A percentile compares a stretch with the other conserved stretches of the same genome.
Conservation (phyloP, 2,888 invertebrate genomes). For the Dascillus cervinus region DNA sequence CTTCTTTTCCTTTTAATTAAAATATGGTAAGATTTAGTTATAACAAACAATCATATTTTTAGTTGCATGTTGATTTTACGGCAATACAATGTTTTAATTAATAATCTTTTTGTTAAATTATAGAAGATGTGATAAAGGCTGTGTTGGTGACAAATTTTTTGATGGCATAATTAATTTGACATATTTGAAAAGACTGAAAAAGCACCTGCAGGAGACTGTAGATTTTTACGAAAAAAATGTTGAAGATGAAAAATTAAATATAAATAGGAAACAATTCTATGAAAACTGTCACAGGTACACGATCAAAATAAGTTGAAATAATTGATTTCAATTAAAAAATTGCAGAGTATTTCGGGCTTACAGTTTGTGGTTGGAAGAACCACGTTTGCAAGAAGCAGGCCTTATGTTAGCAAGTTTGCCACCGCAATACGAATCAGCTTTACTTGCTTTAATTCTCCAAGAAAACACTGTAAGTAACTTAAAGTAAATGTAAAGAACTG, state of each 20-base stretch:
- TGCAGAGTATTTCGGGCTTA: constrained; percentile 56
- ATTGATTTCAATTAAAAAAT: constrained; percentile 5
- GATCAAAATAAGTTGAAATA: constrained; percentile 1
- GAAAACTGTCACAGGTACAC: constrained; percentile 37
- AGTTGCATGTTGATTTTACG: no score
- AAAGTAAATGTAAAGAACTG: neutral
- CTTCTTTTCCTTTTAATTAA: no score
- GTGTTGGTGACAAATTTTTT: constrained; percentile 69
- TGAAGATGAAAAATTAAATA: constrained; percentile 30
- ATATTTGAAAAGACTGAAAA: constrained; percentile 62
- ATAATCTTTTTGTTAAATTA: neutral
- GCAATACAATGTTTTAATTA: no score
- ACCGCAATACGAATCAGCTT: constrained; percentile 61
- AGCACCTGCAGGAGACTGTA: constrained; percentile 56
- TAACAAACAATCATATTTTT: no score
- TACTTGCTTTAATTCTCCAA: constrained; percentile 54
- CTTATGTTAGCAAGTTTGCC: constrained; percentile 62
- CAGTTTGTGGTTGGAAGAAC: constrained; percentile 72
- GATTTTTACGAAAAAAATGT: constrained; percentile 48
- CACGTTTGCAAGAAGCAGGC: constrained; percentile 59
- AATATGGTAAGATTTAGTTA: no score
- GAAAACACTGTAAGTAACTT: constrained; percentile 46
- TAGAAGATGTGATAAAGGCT: constrained; percentile 49
- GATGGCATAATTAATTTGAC: constrained; percentile 59
- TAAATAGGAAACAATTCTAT: constrained; percentile 29